These are phyloP conservation scores for Nomada ruficornis DNA, from an alignment of 2,888 invertebrate genomes.

Conservation along the genomic window DNA sequence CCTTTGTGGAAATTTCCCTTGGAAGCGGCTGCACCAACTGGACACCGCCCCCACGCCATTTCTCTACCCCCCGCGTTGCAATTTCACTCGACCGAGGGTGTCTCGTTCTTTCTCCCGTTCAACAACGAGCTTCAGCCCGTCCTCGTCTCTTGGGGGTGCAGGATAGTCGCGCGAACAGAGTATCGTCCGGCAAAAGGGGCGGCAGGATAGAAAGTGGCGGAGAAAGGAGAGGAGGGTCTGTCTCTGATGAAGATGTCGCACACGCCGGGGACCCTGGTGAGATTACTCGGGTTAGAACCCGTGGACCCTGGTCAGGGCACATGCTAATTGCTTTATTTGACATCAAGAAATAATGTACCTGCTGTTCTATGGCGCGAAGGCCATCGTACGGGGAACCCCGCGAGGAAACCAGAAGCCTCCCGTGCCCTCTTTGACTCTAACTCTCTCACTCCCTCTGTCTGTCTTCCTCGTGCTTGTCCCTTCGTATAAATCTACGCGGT, in stretches of 20 bases:
- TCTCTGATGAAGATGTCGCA: constrained; percentile 84
- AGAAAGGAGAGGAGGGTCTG: constrained; percentile 68
- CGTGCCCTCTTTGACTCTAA: constrained; percentile 42
- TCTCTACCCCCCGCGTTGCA: constrained; percentile 30
- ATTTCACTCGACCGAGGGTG: constrained; percentile 25
- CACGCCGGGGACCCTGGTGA: constrained; percentile 82
- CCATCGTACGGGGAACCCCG: constrained; percentile 66
- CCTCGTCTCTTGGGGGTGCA: constrained; percentile 73
- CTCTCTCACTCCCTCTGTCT: too few relatives aligned
- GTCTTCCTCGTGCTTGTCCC: constrained; percentile 34
- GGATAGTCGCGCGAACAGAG: constrained; percentile 74
- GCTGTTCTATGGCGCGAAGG: constrained; percentile 59
- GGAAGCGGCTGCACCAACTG: constrained; percentile 70
- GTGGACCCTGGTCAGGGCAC: constrained; percentile 82
- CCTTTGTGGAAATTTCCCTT: constrained; percentile 83
- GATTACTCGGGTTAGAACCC: constrained; percentile 81
- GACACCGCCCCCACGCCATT: constrained; percentile 57
- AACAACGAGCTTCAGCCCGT: constrained; percentile 48
- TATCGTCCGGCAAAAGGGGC: constrained; percentile 60
- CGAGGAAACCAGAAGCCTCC: constrained; percentile 69
- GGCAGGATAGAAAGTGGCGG: constrained; percentile 65
- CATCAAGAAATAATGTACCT: constrained; percentile 83
- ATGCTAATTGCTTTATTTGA: constrained; percentile 85
- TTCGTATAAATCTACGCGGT: constrained; percentile 59
- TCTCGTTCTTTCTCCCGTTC: constrained; percentile 50